Evolutionary conservation across 2,113 vertebrate genomes (phyloP).

Genomic region (Taurulus bubalis): DNA sequence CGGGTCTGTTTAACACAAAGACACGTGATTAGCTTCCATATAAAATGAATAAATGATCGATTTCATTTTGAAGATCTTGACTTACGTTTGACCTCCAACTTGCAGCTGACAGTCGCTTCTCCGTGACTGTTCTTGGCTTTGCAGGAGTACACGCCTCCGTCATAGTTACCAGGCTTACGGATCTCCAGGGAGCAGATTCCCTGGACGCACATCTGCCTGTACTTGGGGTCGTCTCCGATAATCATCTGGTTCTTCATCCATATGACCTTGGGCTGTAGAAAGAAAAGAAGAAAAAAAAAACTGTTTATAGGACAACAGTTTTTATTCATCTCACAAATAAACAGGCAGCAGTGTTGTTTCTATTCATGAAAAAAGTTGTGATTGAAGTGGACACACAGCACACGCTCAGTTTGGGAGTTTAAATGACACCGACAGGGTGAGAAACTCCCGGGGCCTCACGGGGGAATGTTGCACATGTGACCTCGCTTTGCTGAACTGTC

Average conservation of each 20-base stretch:
- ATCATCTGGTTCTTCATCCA: constrained; percentile 98
- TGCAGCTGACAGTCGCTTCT: constrained; percentile 90
- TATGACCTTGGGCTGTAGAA: constrained; percentile 89
- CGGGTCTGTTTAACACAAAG: constrained; percentile 72
- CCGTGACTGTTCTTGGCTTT: constrained; percentile 90
- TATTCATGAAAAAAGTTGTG: constrained; percentile 13
- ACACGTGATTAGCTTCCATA: background rate
- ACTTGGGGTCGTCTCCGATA: constrained; percentile 94
- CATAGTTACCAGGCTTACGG: constrained; percentile 91
- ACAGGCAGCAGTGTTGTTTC: background rate
- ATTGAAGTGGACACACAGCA: constrained; percentile 36
- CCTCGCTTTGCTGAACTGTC: constrained; percentile 36
- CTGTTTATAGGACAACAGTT: background rate
- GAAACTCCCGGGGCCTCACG: constrained; percentile 16
- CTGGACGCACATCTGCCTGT: constrained; percentile 89
- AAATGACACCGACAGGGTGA: constrained; percentile 40
- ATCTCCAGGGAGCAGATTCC: constrained; percentile 96
- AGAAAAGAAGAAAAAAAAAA: background rate
- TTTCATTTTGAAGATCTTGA: background rate
- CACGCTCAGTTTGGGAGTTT: constrained; percentile 19
- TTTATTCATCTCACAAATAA: background rate
- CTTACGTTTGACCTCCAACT: constrained; percentile 93
- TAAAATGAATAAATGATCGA: background rate
- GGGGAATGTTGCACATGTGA: constrained; percentile 72
- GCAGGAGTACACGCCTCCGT: constrained; percentile 93